These are phyloP conservation scores for Procapra przewalskii DNA, from an alignment of 2,113 vertebrate genomes.

Conservation along the genomic window DNA sequence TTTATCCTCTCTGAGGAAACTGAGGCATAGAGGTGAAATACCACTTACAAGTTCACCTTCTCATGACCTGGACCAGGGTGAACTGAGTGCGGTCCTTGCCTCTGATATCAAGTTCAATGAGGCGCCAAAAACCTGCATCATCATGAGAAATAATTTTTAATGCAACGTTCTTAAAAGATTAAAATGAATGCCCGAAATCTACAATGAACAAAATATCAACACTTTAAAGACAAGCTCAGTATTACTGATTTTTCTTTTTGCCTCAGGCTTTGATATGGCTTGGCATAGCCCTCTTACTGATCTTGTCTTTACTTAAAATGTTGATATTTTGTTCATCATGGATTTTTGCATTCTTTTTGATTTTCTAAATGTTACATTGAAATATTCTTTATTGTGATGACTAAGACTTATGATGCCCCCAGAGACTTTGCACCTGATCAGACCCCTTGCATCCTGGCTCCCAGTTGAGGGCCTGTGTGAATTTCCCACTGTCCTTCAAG, in stretches of 20 bases:
- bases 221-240: not conserved
- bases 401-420: not conserved
- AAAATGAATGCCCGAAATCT: not conserved
- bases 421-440: not conserved
- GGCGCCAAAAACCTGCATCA: not conserved
- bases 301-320: not conserved
- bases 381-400: not conserved
- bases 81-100: not conserved
- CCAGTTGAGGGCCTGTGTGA: fast-evolving
- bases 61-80: not conserved
- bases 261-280: not conserved
- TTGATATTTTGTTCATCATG: not conserved
- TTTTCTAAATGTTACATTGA: not conserved
- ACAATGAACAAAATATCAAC: not conserved
- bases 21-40: not conserved
- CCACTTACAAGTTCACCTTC: not conserved
- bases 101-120: not conserved
- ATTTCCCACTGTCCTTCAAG: not conserved
- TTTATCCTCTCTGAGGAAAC: not conserved
- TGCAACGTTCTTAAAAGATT: not conserved
- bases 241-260: not conserved
- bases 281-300: not conserved
- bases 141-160: not conserved
- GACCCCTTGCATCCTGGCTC: not conserved
- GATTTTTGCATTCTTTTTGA: slow-evolving; percentile 26